These are phyloP conservation scores for Laspeyria flexula DNA, from an alignment of 2,888 invertebrate species.

Conservation along the genomic window DNA sequence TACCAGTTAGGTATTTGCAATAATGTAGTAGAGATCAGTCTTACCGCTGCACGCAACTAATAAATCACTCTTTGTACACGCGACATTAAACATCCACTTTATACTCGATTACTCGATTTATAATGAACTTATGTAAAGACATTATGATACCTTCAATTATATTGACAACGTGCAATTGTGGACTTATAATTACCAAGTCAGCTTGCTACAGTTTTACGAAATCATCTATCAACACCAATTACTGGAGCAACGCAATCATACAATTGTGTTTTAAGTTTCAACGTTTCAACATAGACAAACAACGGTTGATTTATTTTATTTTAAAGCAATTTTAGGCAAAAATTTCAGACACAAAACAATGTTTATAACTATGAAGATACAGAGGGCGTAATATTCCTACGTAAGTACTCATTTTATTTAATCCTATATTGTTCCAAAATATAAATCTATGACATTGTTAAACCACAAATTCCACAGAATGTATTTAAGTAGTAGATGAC, in stretches of 20 bases:
- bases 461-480: too few species aligned
- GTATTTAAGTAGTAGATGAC: too few species aligned
- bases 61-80: constrained; percentile 54
- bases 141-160: constrained; percentile 73
- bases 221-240: constrained; percentile 58
- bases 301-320: constrained; percentile 28
- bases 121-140: constrained; percentile 67
- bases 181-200: constrained; percentile 55
- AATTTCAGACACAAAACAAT: too few species aligned
- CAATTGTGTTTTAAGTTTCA: too few species aligned
- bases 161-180: constrained; percentile 76
- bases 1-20: constrained; percentile 23
- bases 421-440: too few species aligned
- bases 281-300: constrained; percentile 38
- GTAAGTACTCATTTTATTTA: too few species aligned
- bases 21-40: constrained; percentile 24
- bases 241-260: constrained; percentile 38
- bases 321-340: constrained; percentile 23
- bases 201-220: constrained; percentile 57
- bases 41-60: constrained; percentile 33
- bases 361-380: too few species aligned
- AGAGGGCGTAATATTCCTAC: too few species aligned
- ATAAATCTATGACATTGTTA: too few species aligned
- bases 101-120: constrained; percentile 43
- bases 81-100: constrained; percentile 49